Percentiles rank a stretch among this genome's conserved stretches.
Conservation (phyloP, 1,140 invertebrate species). For the Drosophila cardini region DNA sequence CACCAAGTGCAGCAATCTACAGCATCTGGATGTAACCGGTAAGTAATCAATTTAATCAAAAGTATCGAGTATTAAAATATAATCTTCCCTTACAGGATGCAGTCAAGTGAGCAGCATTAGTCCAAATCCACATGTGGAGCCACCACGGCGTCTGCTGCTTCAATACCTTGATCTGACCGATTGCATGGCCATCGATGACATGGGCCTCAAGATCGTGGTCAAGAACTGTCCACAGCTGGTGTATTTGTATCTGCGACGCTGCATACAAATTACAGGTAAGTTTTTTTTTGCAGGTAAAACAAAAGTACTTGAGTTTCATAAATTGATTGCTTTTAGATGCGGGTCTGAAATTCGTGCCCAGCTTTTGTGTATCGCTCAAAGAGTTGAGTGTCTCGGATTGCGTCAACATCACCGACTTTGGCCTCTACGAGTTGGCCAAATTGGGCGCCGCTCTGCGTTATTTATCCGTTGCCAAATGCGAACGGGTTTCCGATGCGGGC, state of each 20-base stretch:
- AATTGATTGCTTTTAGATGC: conserved; percentile 85
- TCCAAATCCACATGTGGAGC: conserved; percentile 88
- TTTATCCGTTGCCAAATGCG: conserved; percentile 95
- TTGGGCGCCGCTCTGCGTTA: conserved; percentile 93
- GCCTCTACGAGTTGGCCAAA: conserved; percentile 94
- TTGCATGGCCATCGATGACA: conserved; percentile 92
- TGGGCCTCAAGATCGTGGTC: conserved; percentile 92
- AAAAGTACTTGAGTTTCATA: background rate
- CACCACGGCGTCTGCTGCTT: conserved; percentile 87
- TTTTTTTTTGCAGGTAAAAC: background rate
- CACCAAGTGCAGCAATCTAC: conserved; percentile 89
- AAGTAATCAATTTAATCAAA: conserved; percentile 42
- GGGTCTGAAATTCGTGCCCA: conserved; percentile 92
- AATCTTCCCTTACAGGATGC: conserved; percentile 86
- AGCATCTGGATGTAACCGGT: conserved; percentile 91
- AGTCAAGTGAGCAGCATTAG: conserved; percentile 89
- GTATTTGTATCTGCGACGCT: conserved; percentile 95
- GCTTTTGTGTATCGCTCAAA: conserved; percentile 92
- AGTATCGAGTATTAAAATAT: background rate
- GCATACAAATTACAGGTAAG: conserved; percentile 92
- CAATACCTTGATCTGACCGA: conserved; percentile 94
- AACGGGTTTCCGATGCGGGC: conserved; percentile 93
- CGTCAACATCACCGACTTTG: conserved; percentile 94
- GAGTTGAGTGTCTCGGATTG: conserved; percentile 97
- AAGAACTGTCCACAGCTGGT: conserved; percentile 94